Evolutionary conservation across 2,888 invertebrate species (phyloP), one percentile per base, ranked within the genome.

Genomic region (Ariolimax columbianus): DNA sequence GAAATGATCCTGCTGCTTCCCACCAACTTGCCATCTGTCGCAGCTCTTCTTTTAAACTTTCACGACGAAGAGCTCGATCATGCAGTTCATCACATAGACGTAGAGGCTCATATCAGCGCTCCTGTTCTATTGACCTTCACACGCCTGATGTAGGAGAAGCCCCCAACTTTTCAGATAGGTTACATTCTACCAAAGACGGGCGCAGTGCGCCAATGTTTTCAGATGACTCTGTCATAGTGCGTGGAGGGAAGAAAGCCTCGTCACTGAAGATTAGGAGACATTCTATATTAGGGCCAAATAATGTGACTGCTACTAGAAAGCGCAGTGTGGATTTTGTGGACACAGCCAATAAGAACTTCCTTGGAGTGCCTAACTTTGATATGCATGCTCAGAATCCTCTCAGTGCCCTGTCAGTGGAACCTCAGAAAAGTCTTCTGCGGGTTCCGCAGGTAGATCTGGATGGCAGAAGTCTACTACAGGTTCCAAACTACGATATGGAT

Each of bases 91-190:
- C 78, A 19, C 85, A 86, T 68, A 86, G 83, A 68, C 80, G 81
- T n/a, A 87, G 83, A 73, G 85, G 86, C 47, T 63, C 83, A 19
- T 88, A 86, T 68, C 86, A 85, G 43, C 86, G 87, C 11, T 86
- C 88, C 55, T 86, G 87, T 59, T 88, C 88, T 19, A 84, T 88
- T 81, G 88, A 88, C 73, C 83, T 78, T 26, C 86, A 85, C 43
- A 43, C 51, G 3, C 80, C 79, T 36, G 83, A 55, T 3, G 43
- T 63, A 17, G 66, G 79, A 19, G 84, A 73, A 17, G 80, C 66
- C 26, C 55, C 51, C 19, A 23, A 40, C 33, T 40, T 87, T 59
- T 84, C 84, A 0, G 38, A 81, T 26, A 43, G 47, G 66, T 68
- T 85, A n/a, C 75, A 77, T 3, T 51, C 70, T 30, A 40, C 63